Evolutionary conservation across 1,140 invertebrate species (phyloP), one percentile per base, ranked within the genome.

Genomic region (Dinothrombium tinctorium): DNA sequence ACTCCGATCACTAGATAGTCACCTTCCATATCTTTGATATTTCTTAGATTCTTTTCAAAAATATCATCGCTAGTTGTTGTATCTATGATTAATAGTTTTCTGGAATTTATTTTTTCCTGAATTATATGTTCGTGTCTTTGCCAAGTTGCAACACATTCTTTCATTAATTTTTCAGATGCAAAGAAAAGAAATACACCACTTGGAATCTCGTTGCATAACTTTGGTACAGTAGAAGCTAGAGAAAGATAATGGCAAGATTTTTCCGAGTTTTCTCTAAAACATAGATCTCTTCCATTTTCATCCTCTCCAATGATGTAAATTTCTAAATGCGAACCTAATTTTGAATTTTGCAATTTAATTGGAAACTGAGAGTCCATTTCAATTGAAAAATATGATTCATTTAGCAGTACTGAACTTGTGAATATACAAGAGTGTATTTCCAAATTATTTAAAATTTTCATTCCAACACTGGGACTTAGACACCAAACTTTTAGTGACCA

Each of bases 131-230:
- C 29, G 33, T 42, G 19, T 55, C 58, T 31, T 53, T 42, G 6
- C 42, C 42, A 44, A 12, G 4, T 17, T 23, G 31, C 8, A 51
- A 72, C 67, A 53, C 76, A 83, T 47, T 71, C 69, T 33, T 72
- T 69, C 69, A 98, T 72, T 36, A 89, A 71, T 11, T 76, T 71
- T 61, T 98, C 98, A 0, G 90, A 96, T 4, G 90, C 82, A 54
- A 96, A 99, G 57, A 99, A 98, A 15, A 98, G 71, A 33, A 99
- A 59, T 11, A 98, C 53, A 8, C 92, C 92, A 64, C 87, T 71
- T 14, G 92, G 92, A 21, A 92, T 72, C 8, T 83, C 64, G 37
- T 76, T 62, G 11, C 69, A 69, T 43, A 89, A 72, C 60, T 86
- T 83, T 17, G 72, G 56, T 26, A 90, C 69, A 2, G 77, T 73